Conservation (phyloP, 2,113 vertebrate genomes). For the Irena cyanogastra region DNA sequence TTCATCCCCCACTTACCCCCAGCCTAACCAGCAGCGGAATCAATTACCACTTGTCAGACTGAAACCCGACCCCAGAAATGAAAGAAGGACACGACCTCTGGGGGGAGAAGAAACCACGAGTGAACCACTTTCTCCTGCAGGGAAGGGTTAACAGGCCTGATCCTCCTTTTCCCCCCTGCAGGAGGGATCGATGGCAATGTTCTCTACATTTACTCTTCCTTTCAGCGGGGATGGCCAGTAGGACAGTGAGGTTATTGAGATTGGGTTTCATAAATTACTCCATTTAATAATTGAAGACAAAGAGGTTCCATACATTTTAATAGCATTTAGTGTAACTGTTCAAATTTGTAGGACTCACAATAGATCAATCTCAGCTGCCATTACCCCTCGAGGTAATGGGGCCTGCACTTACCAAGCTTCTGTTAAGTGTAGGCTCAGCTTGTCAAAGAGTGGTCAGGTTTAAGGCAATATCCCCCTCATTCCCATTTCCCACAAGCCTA, state of each 20-base stretch:
- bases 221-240: slow-evolving; percentile 1
- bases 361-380: slow-evolving; percentile 7
- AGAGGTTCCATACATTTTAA: slow-evolving; percentile 46
- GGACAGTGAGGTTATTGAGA: slow-evolving; percentile 31
- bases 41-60: slow-evolving; percentile 97
- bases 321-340: slow-evolving; percentile 9
- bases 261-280: slow-evolving; percentile 55
- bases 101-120: slow-evolving; percentile 36
- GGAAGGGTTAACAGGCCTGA: slow-evolving; percentile 56
- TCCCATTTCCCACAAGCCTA: not conserved
- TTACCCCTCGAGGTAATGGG: slow-evolving; percentile 7
- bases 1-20: slow-evolving; percentile 91
- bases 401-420: slow-evolving; percentile 4
- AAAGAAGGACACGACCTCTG: slow-evolving; percentile 89
- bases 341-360: slow-evolving; percentile 19
- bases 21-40: slow-evolving; percentile 89
- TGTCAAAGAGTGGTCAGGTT: not conserved
- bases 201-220: slow-evolving; percentile 19
- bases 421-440: slow-evolving; percentile 9
- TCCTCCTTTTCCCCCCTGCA: not conserved
- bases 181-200: not conserved
- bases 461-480: not conserved
- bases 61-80: slow-evolving; percentile 86
- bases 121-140: slow-evolving; percentile 6
- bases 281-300: slow-evolving; percentile 66